Evolutionary conservation across 2,797 vertebrate genomes (phyloP), one percentile per base, ranked within the genome.

Genomic region (Fringilla coelebs): DNA sequence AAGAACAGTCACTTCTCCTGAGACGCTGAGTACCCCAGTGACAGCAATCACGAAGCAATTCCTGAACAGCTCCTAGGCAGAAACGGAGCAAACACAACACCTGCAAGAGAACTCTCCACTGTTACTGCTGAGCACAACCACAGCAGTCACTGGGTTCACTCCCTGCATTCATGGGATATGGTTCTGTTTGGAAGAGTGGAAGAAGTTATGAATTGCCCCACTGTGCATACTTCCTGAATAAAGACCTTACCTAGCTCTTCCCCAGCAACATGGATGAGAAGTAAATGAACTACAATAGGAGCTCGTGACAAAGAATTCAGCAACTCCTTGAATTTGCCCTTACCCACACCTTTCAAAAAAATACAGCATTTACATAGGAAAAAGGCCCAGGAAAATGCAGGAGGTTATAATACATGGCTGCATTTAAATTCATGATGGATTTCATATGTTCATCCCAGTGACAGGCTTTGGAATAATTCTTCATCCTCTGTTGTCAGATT

Each of bases 371-470:
- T 82, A 92, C 55, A 68, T 24, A 78, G 48, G 60, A 79, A 94
- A 84, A 94, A 58, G 55, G 41, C 60, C 22, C 18, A 90, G 19
- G 52, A 31, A 94, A 95, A 96, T 76, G 29, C 38, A 81, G 46
- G 66, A 83, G 40, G 34, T 63, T 63, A 52, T 86, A 94, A 92
- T 61, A 91, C 46, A 90, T 20, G 21, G 26, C 63, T 75, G 38
- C 18, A 73, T 95, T 88, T 95, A 90, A 95, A 94, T 78, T 96
- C 79, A 68, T 46, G 20, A 75, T 54, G 36, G 62, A 93, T 93
- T 97, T 96, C 43, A 58, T 82, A 92, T 85, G 74, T 89, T 96
- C 67, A 62, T 80, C 65, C 70, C 79, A 78, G 48, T 77, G 82
- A 83, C 49, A 80, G 31, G 31, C 16, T 62, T 79, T 62, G 48